A percentile compares a stretch with the other conserved stretches of the same genome.
phyloP scores from a whole-genome alignment of 2,797 vertebrate species.

The Cottoperca gobio region DNA sequence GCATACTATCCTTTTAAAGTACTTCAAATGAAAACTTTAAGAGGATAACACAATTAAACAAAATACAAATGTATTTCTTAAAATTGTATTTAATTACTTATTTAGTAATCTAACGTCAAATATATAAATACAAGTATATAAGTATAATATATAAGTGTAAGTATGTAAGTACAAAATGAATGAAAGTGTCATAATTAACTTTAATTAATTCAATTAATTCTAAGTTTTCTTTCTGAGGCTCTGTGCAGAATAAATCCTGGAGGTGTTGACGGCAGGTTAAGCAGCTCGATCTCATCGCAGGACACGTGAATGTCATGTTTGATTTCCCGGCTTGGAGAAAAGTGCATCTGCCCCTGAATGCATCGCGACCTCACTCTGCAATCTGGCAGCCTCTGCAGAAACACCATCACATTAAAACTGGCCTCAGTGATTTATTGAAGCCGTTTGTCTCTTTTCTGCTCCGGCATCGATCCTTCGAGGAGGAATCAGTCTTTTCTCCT shows the following conservation, averaged over 20 bases:
- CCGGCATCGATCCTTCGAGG: background rate
- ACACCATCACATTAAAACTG: conserved; percentile 17
- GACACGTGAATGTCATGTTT: background rate
- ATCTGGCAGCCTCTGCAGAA: background rate
- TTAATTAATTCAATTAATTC: no score
- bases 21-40: background rate
- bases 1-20: background rate
- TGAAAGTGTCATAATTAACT: background rate
- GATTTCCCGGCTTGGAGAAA: background rate
- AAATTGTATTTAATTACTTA: background rate
- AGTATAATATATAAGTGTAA: background rate
- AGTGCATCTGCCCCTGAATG: background rate
- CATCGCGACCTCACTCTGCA: background rate
- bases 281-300: background rate
- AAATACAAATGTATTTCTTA: background rate
- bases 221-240: no score
- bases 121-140: background rate
- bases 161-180: background rate
- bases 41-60: background rate
- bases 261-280: background rate
- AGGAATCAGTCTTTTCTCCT: background rate
- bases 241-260: background rate
- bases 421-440: conserved; percentile 9
- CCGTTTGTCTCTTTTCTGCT: background rate
- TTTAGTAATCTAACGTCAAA: background rate